Base-by-base conservation (phyloP, 2,113 vertebrate genomes). In the Columba janthina region DNA sequence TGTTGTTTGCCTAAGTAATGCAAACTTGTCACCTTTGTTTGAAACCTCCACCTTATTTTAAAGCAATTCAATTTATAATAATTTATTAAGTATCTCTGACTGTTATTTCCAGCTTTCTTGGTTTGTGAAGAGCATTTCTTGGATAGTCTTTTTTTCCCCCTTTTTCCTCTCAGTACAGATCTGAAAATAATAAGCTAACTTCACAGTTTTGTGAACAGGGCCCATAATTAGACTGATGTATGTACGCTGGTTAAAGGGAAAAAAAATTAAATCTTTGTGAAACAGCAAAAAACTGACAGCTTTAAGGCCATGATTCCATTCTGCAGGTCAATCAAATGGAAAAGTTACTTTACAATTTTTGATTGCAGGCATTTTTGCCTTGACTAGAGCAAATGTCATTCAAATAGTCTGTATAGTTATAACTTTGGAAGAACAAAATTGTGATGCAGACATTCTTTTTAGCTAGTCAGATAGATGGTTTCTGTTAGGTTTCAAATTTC, bases 101-200 rank as follows among this genome's bases (percentile, higher is more conserved):
- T 83, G 75, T 85, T 93, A 73, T 85, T 89, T 92, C 73, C 58
- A 91, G 36, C 4, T 29, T 36, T 82, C 54, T 72, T 76, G 15
- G 48, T 87, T 81, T 92, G n/a, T 82, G 76, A 87, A 93, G n/a
- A 70, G 50, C 50, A 31, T 94, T 93, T 94, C 53, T 88, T 75
- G 50, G 48, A 38, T 20, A 83, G 32, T 24, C 3, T 12, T 53
- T 40, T n/a, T 19, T 6, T 1, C 0, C 0, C 3, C 4, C 3
- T n/a, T 69, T 25, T 86, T 14, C 3, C 2, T 12, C 14, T 64
- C 54, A 18, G 25, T 71, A 42, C 44, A 75, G 26, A 46, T 80
- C 72, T 77, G 74, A 86, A 96, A 94, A 94, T 78, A 93, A 92
- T 75, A 65, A 89, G 61, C 56, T 84, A 71, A 61, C 3, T 25